Evolutionary conservation across 37 sponge, comb jelly and placozoan genomes (phyloP).

Genomic region (Diacarnus erythraeanus): DNA sequence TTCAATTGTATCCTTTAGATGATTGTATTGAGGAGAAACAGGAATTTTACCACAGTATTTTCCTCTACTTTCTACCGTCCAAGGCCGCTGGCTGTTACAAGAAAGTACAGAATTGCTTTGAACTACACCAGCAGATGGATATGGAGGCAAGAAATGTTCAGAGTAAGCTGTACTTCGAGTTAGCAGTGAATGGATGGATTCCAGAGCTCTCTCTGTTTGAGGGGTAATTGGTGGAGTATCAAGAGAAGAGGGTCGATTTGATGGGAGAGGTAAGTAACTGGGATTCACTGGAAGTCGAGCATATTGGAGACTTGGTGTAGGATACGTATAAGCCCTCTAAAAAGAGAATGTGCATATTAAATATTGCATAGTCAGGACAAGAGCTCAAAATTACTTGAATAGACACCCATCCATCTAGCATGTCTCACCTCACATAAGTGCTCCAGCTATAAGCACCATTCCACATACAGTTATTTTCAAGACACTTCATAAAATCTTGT

Average conservation of each 20-base stretch:
- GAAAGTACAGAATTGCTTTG: background rate
- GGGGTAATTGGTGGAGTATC: constrained; percentile 3
- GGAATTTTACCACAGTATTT: background rate
- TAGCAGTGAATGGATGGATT: constrained; percentile 5
- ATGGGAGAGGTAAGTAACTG: background rate
- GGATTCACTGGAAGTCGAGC: background rate
- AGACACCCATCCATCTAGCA: too few species aligned
- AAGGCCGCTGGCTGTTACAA: background rate
- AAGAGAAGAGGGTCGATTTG: too few species aligned
- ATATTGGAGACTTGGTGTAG: constrained; percentile 31
- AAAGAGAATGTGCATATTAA: too few species aligned
- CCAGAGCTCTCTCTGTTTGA: constrained; percentile 11
- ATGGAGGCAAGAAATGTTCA: background rate
- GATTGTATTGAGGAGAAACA: background rate
- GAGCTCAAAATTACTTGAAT: too few species aligned
- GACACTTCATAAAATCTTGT: too few species aligned
- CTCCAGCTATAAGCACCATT: too few species aligned
- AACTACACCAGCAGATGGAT: background rate
- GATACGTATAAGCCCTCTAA: constrained; percentile 60
- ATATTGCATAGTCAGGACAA: too few species aligned
- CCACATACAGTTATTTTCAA: too few species aligned
- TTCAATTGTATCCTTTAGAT: background rate
- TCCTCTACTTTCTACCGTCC: background rate
- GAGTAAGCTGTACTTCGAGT: constrained; percentile 8
- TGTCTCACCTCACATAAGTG: too few species aligned